Percentiles rank a stretch among this genome's conserved stretches.
These are phyloP conservation scores for Planiliza haematocheilus DNA, from an alignment of 2,113 vertebrate species.

Conservation along the genomic window DNA sequence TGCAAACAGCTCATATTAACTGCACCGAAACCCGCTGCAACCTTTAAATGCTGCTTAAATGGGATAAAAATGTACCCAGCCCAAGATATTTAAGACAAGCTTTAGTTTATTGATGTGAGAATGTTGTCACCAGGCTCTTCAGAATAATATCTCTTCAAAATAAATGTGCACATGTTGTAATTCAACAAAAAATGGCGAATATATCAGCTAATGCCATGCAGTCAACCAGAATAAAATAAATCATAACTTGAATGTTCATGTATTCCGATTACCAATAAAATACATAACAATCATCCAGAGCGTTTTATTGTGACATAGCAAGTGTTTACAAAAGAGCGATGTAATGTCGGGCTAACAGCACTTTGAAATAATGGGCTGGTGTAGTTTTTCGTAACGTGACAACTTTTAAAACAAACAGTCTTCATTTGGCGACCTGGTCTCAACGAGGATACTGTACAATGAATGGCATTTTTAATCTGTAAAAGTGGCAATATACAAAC, in stretches of 20 bases:
- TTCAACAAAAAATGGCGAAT: too few species aligned
- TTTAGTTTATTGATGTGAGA: neutral
- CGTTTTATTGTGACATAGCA: slow-evolving; percentile 74
- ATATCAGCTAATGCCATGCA: neutral
- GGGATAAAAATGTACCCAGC: neutral
- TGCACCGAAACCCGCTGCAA: too few species aligned
- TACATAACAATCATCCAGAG: slow-evolving; percentile 53
- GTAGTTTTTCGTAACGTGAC: slow-evolving; percentile 44
- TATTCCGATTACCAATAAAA: slow-evolving; percentile 59
- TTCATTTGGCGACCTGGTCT: slow-evolving; percentile 36
- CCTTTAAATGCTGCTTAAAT: neutral
- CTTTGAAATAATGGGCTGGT: slow-evolving; percentile 62
- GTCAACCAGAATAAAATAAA: neutral
- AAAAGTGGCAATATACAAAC: slow-evolving; percentile 74
- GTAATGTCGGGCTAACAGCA: slow-evolving; percentile 61
- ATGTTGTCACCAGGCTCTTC: neutral
- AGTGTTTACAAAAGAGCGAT: slow-evolving; percentile 75
- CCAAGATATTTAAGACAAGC: neutral
- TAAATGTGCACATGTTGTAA: too few species aligned
- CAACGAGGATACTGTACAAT: slow-evolving; percentile 50
- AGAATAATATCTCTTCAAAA: neutral
- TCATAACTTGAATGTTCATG: neutral
- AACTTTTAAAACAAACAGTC: slow-evolving; percentile 56
- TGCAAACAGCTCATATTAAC: too few species aligned
- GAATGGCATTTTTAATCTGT: slow-evolving; percentile 50